Conservation (phyloP, 2,113 vertebrate species). For the Triplophysa rosa region DNA sequence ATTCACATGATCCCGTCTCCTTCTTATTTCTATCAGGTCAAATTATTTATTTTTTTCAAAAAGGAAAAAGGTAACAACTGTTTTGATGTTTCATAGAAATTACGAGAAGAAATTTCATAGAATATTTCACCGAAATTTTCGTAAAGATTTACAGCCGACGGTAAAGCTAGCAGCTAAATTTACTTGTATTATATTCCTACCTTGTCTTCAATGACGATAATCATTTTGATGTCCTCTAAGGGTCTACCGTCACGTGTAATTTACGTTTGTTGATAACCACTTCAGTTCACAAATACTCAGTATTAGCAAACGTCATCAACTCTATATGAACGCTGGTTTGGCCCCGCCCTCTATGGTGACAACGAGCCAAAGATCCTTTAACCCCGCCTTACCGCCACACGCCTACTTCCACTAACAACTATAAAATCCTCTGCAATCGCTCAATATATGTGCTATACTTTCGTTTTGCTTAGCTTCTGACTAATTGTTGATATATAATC, state of each 20-base stretch:
- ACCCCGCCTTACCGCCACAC: not conserved
- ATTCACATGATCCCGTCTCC: not conserved
- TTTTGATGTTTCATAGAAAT: too few species aligned
- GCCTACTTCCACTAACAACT: not conserved
- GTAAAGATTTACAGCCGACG: not conserved
- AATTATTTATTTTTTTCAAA: too few species aligned
- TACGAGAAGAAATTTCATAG: too few species aligned
- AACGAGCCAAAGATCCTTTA: not conserved
- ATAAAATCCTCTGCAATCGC: not conserved
- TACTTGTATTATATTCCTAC: constrained; percentile 42
- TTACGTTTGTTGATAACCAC: too few species aligned
- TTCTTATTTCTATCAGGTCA: too few species aligned
- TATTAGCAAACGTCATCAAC: not conserved
- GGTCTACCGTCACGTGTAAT: too few species aligned
- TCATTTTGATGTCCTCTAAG: constrained; percentile 44
- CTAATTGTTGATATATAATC: not conserved
- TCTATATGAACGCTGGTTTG: not conserved
- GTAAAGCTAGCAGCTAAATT: not conserved
- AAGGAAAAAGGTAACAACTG: too few species aligned
- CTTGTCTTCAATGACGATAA: constrained; percentile 50
- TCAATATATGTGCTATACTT: not conserved
- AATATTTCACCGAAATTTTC: too few species aligned
- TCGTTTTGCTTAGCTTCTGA: not conserved
- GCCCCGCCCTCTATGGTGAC: not conserved
- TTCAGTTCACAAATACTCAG: not conserved